Base-by-base conservation (phyloP, 2,888 invertebrate species). In the Graphium colonna region DNA sequence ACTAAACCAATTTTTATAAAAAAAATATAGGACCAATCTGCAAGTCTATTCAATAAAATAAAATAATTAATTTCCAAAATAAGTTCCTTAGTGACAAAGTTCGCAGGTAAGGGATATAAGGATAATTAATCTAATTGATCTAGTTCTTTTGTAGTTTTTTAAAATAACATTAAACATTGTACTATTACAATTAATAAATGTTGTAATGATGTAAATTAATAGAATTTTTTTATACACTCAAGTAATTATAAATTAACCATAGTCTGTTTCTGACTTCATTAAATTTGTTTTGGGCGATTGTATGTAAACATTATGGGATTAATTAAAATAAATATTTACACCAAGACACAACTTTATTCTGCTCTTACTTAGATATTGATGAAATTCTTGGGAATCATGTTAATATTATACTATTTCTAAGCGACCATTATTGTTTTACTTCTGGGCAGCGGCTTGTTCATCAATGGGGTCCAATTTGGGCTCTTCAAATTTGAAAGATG, bases 401-500 rank as follows among this genome's bases (percentile, higher is more conserved):
- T 38, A 39, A 43, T 13, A 54, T 40, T 44, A 39, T 54, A 45
- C 49, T 54, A 49, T 39, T 36, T 43, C 28, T 43, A 41, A 43
- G 10, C 3, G 1, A 39, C 36, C 51, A 46, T 79, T 83, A 84
- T 80, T 85, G 82, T 56, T 61, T 63, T 28, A 42, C 69, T 79
- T 77, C 69, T 80, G 77, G 10, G 51, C 13, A 0, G 63, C 60
- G 1, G 73, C 72, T 56, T 75, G 80, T 55, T 88, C 84, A 64
- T 91, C 89, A 62, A 94, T 93, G 62, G 94, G 91, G 78, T 94
- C 94, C 60, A 94, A 77, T 65, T 91, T 91, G 45, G 94, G 93
- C 58, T 94, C 96, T 17, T 91, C 89, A 69, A 97, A 98, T 72
- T 94, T 94, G 76, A 98, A 95, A 10, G 92, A 76, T 9, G 98